Conservation (phyloP, 2,888 invertebrate species). For the Hymenopus coronatus region DNA sequence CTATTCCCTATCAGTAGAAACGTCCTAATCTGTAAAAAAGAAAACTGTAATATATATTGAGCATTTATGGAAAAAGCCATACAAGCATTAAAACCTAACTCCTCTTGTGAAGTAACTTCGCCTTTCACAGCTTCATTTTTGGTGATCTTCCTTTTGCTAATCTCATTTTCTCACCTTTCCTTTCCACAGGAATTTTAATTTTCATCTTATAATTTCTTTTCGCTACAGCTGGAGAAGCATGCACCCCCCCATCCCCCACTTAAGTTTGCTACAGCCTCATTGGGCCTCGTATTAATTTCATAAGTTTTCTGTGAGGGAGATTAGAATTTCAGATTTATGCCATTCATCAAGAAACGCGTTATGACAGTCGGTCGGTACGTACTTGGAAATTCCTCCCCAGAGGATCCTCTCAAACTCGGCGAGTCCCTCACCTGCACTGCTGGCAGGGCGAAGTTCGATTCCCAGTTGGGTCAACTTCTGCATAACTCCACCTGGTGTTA, state of each 20-base stretch:
- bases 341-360: constrained; percentile 14
- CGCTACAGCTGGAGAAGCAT: not conserved
- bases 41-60: too few species aligned
- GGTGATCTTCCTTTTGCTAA: not conserved
- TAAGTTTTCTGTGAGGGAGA: constrained; percentile 18
- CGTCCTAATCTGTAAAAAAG: too few species aligned
- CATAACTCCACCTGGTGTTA: too few species aligned
- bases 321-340: constrained; percentile 27
- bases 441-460: too few species aligned
- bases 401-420: too few species aligned
- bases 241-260: not conserved
- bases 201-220: not conserved
- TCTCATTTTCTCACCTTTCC: not conserved
- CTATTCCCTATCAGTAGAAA: too few species aligned
- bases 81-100: too few species aligned
- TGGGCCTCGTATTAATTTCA: constrained; percentile 23
- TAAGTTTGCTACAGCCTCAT: not conserved
- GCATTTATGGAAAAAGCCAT: too few species aligned
- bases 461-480: too few species aligned
- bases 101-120: not conserved
- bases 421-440: too few species aligned
- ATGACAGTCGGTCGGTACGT: not conserved
- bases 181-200: not conserved
- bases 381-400: not conserved
- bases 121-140: not conserved